Evolutionary conservation across 2,113 vertebrate genomes (phyloP).

Genomic region (Ceyx melanurus): DNA sequence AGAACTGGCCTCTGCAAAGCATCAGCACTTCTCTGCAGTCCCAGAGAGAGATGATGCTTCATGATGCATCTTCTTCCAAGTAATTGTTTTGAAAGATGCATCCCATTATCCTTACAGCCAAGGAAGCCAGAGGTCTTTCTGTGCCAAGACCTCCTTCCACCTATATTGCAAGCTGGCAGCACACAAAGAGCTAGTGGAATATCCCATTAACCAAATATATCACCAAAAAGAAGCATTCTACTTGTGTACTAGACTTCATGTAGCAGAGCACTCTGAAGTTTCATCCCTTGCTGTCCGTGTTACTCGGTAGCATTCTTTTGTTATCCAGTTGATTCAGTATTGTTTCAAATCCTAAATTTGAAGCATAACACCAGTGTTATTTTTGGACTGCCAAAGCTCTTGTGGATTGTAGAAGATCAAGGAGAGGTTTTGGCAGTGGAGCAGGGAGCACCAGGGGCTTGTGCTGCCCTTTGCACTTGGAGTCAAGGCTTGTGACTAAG

Average conservation of each 20-base stretch:
- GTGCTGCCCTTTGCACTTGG: neutral
- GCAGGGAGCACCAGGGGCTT: neutral
- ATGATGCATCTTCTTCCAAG: neutral
- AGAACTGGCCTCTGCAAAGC: neutral
- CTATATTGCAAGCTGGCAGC: neutral
- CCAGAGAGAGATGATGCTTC: neutral
- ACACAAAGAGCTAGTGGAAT: neutral
- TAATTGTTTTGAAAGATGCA: neutral
- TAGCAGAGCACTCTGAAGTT: neutral
- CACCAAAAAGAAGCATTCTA: neutral
- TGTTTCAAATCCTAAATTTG: constrained; percentile 27
- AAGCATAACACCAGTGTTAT: constrained; percentile 1
- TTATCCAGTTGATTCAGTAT: neutral
- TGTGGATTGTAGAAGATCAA: neutral
- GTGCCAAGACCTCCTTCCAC: neutral
- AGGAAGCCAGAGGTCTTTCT: neutral
- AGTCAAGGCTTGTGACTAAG: neutral
- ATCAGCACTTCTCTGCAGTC: neutral
- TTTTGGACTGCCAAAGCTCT: constrained; percentile 10
- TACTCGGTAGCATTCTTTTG: neutral
- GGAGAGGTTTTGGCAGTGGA: neutral
- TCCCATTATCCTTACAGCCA: neutral
- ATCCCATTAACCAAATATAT: neutral
- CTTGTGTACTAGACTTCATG: neutral
- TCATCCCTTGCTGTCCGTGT: neutral